phyloP scores from a whole-genome alignment of 1,140 invertebrate genomes.

The Drosophila burlai region DNA sequence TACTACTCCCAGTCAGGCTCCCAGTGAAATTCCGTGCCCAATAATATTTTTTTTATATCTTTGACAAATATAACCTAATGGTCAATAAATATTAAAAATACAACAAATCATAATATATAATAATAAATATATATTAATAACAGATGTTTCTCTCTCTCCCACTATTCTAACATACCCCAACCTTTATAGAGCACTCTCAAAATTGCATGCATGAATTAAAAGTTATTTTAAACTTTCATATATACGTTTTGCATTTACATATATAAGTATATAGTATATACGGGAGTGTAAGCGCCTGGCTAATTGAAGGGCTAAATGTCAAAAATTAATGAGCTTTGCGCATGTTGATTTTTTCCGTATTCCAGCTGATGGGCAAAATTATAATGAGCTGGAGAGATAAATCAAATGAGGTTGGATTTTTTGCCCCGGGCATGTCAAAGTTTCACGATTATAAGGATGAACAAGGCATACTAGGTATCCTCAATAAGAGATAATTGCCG shows the following conservation, averaged over 20 bases:
- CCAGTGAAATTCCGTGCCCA: no score
- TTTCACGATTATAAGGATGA: neutral
- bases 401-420: neutral
- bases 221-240: slow-evolving; percentile 15
- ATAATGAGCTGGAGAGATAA: slow-evolving; percentile 11
- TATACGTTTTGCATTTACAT: neutral
- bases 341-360: slow-evolving; percentile 10
- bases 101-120: no score
- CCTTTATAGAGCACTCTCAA: neutral
- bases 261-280: neutral
- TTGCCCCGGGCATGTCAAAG: neutral
- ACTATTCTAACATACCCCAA: neutral
- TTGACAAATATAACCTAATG: neutral
- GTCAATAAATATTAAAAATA: neutral
- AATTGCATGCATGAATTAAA: slow-evolving; percentile 20
- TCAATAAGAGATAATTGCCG: neutral
- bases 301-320: slow-evolving; percentile 24
- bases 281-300: slow-evolving; percentile 9
- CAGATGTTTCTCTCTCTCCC: neutral
- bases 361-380: neutral
- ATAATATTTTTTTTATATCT: no score
- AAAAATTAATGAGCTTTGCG: slow-evolving; percentile 20
- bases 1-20: no score
- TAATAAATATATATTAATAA: neutral
- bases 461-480: neutral